These are phyloP conservation scores for Cephalopholis sonnerati DNA, from an alignment of 2,113 vertebrate species.

Conservation along the genomic window DNA sequence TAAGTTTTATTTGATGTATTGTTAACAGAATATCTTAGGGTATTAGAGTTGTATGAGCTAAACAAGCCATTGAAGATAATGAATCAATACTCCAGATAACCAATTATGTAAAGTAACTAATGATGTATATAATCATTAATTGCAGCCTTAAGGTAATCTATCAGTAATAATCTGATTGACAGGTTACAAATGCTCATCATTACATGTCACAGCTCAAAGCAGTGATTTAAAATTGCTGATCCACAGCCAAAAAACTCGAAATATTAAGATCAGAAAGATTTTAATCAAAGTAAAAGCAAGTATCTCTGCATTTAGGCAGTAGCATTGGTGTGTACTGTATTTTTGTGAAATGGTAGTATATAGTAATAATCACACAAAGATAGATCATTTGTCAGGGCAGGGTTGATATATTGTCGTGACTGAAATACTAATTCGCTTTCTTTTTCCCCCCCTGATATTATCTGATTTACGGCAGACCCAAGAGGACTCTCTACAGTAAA, in stretches of 20 bases:
- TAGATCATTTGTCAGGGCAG: not conserved
- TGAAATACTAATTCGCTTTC: not conserved
- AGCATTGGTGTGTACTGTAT: not conserved
- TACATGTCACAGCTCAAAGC: not conserved
- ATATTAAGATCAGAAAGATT: not conserved
- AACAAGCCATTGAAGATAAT: no score
- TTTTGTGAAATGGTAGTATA: not conserved
- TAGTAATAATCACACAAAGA: not conserved
- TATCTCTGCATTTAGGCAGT: not conserved
- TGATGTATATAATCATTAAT: not conserved
- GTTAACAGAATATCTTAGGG: no score
- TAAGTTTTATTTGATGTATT: no score
- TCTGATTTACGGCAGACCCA: conserved; percentile 86
- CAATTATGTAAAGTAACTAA: not conserved
- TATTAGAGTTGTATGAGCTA: no score
- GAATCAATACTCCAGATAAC: not conserved
- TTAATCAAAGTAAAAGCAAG: not conserved
- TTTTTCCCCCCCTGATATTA: not conserved
- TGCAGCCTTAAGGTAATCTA: not conserved
- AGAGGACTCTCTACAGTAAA: conserved; percentile 99
- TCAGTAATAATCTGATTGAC: not conserved
- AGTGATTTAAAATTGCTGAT: not conserved
- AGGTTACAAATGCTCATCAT: not conserved
- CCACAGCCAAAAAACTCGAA: not conserved
- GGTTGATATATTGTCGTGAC: not conserved